phyloP scores from a whole-genome alignment of 2,113 vertebrate species.

The Tachuris rubrigastra region DNA sequence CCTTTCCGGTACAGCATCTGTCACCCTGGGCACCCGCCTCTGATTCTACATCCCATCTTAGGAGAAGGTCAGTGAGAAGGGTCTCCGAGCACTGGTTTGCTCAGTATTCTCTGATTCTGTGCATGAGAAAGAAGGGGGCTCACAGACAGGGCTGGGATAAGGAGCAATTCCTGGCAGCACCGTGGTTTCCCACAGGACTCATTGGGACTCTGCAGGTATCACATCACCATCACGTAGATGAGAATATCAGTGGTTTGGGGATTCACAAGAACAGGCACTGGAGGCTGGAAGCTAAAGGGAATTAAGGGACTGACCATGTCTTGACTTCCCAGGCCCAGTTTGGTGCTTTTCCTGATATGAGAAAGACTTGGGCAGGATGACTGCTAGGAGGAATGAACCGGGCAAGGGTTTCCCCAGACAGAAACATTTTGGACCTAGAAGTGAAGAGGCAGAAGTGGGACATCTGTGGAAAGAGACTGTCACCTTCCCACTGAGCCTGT shows the following conservation, averaged over 20 bases:
- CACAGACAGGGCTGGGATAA: background rate
- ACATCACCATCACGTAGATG: too few relatives aligned
- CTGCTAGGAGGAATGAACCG: background rate
- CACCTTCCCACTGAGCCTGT: background rate
- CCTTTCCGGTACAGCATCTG: background rate
- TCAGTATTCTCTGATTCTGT: background rate
- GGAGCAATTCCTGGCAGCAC: background rate
- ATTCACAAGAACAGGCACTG: background rate
- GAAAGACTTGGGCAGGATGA: background rate
- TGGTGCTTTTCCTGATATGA: background rate
- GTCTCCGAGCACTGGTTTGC: background rate
- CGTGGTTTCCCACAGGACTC: background rate
- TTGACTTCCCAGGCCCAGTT: background rate
- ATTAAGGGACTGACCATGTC: background rate
- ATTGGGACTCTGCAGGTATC: background rate
- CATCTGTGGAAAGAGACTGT: background rate
- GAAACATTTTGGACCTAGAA: background rate
- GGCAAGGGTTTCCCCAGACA: background rate
- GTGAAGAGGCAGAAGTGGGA: background rate
- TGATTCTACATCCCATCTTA: background rate
- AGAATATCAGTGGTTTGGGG: background rate
- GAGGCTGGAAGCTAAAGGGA: background rate
- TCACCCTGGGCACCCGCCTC: accelerated
- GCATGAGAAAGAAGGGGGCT: background rate
- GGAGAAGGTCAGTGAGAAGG: background rate